These are phyloP conservation scores for Gallinago media DNA, from an alignment of 2,113 vertebrate genomes.

Conservation along the genomic window DNA sequence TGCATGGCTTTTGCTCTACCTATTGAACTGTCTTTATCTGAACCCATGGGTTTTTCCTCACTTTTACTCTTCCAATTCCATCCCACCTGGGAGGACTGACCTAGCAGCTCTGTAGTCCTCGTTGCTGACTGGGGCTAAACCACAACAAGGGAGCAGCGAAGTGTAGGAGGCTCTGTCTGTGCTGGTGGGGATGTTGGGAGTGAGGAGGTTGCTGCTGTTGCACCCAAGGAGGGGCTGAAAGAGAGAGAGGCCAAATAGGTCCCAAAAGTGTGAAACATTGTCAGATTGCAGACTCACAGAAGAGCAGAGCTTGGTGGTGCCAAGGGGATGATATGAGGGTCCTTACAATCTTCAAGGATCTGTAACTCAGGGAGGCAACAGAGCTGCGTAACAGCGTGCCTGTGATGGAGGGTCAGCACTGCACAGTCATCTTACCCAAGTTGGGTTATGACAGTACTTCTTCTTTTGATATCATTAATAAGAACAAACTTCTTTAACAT, in stretches of 20 bases:
- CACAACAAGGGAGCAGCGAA: background rate
- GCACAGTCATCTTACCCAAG: background rate
- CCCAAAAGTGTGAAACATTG: background rate
- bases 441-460: background rate
- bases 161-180: fast-evolving
- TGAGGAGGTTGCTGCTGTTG: fast-evolving
- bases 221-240: background rate
- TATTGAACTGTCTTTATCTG: background rate
- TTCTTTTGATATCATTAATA: background rate
- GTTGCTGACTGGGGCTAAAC: background rate
- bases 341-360: background rate
- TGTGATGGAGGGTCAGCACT: background rate
- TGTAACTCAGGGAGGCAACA: background rate
- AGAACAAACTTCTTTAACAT: background rate
- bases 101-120: background rate
- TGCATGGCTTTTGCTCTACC: background rate
- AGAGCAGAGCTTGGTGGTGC: background rate
- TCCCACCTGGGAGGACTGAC: background rate
- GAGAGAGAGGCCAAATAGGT: background rate
- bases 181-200: background rate
- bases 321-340: background rate
- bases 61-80: background rate
- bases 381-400: background rate
- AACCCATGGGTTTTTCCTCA: background rate
- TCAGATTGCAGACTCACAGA: background rate